These are phyloP conservation scores for Hirundo rustica DNA, from an alignment of 2,797 vertebrate genomes.

Conservation along the genomic window DNA sequence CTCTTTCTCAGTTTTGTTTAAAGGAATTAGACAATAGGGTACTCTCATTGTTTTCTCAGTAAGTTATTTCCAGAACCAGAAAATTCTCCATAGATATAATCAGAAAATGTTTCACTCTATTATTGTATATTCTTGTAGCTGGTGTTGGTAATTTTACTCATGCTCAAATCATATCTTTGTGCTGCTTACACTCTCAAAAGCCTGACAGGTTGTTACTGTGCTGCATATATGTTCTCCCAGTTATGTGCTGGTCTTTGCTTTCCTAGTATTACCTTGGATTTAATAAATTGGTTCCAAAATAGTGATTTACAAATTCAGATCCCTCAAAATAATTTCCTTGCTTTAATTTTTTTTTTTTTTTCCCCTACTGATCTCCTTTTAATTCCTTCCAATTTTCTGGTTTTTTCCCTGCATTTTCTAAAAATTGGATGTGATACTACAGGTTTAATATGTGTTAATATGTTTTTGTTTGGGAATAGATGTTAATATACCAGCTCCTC, in stretches of 20 bases:
- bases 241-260: background rate
- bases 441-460: background rate
- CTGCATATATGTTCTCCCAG: background rate
- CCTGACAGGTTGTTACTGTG: background rate
- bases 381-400: background rate
- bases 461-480: background rate
- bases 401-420: background rate
- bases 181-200: background rate
- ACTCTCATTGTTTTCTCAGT: constrained; percentile 37
- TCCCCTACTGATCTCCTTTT: background rate
- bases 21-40: constrained; percentile 9
- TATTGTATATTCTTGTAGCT: background rate
- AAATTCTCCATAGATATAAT: constrained; percentile 13
- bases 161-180: background rate
- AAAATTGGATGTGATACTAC: background rate
- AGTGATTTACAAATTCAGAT: background rate
- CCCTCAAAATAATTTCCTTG: background rate
- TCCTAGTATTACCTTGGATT: background rate
- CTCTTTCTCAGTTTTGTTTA: constrained; percentile 30
- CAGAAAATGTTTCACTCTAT: background rate
- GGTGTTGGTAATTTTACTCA: background rate
- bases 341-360: background rate
- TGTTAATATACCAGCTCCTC: background rate
- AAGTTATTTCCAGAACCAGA: constrained; percentile 9
- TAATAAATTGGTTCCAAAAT: background rate